These are phyloP conservation scores for Nymphalis polychloros DNA, from an alignment of 2,888 invertebrate species.

Conservation along the genomic window DNA sequence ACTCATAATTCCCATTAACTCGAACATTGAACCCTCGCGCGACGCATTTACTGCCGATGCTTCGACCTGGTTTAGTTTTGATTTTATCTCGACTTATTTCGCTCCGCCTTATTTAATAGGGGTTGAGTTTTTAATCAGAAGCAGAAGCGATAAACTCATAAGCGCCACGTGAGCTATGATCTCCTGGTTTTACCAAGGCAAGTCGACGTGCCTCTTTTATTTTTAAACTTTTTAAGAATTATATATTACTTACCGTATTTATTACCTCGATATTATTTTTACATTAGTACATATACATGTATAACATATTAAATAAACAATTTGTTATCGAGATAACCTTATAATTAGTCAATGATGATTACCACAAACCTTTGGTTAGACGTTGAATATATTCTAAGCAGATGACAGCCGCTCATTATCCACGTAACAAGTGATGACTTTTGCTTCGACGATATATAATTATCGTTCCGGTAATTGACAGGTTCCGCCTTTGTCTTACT, in stretches of 20 bases:
- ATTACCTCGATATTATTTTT: too few species aligned
- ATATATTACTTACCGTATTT: too few species aligned
- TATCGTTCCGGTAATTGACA: conserved; percentile 46
- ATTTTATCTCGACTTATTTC: conserved; percentile 10
- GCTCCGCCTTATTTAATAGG: conserved; percentile 13
- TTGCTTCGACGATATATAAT: conserved; percentile 44
- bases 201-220: conserved; percentile 16
- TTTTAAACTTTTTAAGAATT: not conserved
- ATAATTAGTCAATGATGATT: not conserved
- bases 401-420: conserved; percentile 42
- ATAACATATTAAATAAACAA: too few species aligned
- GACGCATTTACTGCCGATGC: not conserved
- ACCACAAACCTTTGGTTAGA: not conserved
- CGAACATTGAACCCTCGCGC: not conserved
- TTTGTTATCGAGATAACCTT: too few species aligned
- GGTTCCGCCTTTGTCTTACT: conserved; percentile 36
- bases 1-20: conserved; percentile 4
- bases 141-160: conserved; percentile 6
- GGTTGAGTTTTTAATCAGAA: conserved; percentile 9
- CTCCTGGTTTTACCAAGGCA: conserved; percentile 24
- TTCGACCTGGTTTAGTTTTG: not conserved
- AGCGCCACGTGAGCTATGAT: conserved; percentile 16
- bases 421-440: conserved; percentile 45
- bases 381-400: not conserved
- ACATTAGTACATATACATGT: too few species aligned